Evolutionary conservation across 1,140 invertebrate species (phyloP).

Genomic region (Coptotermes formosanus): DNA sequence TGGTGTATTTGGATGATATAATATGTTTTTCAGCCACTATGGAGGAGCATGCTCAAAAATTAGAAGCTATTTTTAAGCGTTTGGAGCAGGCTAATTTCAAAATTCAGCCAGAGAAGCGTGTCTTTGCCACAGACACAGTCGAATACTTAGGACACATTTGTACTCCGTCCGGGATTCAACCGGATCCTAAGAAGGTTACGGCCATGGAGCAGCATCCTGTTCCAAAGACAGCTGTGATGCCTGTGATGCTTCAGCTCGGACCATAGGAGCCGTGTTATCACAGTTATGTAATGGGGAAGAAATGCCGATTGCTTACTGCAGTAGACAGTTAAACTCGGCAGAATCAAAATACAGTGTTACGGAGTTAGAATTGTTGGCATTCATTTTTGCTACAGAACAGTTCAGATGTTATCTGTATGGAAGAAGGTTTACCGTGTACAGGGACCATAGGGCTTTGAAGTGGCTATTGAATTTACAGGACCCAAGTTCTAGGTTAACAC

Average conservation of each 20-base stretch:
- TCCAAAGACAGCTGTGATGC: neutral
- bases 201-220: slow-evolving; percentile 32
- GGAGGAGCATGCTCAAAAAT: slow-evolving; percentile 41
- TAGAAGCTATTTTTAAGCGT: slow-evolving; percentile 44
- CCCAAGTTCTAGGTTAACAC: neutral
- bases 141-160: slow-evolving; percentile 42
- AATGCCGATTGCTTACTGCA: neutral
- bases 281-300: neutral
- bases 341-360: too few relatives aligned
- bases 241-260: neutral
- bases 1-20: slow-evolving; percentile 50
- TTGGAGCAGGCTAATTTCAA: slow-evolving; percentile 43
- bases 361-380: neutral
- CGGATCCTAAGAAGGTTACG: slow-evolving; percentile 41
- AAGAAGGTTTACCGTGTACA: neutral
- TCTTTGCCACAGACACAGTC: slow-evolving; percentile 46
- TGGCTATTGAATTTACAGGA: neutral
- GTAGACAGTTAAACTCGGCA: neutral
- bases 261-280: neutral
- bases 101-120: slow-evolving; percentile 48
- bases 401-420: slow-evolving; percentile 9
- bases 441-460: neutral
- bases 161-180: slow-evolving; percentile 38
- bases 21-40: slow-evolving; percentile 44
- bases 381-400: neutral